phyloP scores from a whole-genome alignment of 2,797 vertebrate species.

The Amniataba percoides region DNA sequence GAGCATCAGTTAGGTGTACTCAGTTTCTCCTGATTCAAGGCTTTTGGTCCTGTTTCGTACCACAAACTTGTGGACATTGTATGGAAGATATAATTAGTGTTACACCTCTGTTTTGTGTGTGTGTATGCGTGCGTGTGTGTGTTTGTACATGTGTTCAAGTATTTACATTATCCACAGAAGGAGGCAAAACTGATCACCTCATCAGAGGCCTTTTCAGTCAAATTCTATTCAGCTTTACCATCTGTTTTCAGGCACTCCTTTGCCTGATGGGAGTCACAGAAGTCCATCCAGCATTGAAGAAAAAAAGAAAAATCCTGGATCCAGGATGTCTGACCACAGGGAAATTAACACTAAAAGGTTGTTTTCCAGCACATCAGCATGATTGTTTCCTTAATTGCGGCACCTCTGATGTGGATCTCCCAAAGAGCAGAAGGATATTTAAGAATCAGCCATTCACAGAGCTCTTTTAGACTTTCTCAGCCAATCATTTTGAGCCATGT shows the following conservation, averaged over 20 bases:
- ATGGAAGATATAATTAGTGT: conserved; percentile 64
- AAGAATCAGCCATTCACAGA: conserved; percentile 24
- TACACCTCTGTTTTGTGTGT: conserved; percentile 40
- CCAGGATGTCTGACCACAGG: conserved; percentile 26
- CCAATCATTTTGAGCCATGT: conserved; percentile 15
- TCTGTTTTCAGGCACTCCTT: conserved; percentile 36
- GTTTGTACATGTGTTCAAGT: conserved; percentile 56
- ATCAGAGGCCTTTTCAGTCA: conserved; percentile 46
- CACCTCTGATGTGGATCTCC: conserved; percentile 26
- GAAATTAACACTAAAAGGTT: conserved; percentile 45
- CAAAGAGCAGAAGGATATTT: conserved; percentile 36
- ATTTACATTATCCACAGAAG: conserved; percentile 64
- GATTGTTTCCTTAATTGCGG: conserved; percentile 28
- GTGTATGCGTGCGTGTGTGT: conserved; percentile 21
- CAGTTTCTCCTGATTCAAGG: conserved; percentile 77
- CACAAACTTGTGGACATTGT: conserved; percentile 61
- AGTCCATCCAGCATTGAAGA: conserved; percentile 47
- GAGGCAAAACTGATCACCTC: conserved; percentile 58
- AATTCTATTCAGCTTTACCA: conserved; percentile 36
- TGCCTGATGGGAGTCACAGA: conserved; percentile 35
- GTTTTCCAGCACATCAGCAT: conserved; percentile 43
- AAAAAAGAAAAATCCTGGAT: conserved; percentile 32
- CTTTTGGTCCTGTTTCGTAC: conserved; percentile 77
- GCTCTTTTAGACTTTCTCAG: neutral
- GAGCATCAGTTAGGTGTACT: conserved; percentile 76